phyloP scores from a whole-genome alignment of 1,140 invertebrate species.

The Lordiphosa clarofinis region DNA sequence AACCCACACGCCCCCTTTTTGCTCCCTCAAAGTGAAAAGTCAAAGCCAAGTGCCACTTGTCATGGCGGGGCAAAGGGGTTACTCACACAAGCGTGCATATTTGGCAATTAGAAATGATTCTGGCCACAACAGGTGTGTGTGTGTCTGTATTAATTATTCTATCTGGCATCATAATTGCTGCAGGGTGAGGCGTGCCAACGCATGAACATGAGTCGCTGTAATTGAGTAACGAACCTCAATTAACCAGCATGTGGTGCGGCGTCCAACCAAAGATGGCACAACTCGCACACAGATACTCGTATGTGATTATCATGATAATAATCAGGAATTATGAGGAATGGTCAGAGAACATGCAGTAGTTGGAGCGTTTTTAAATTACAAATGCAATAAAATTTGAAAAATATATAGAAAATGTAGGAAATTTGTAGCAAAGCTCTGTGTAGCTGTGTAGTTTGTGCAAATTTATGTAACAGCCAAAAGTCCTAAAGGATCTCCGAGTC shows the following conservation, averaged over 20 bases:
- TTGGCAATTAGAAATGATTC: constrained; percentile 8
- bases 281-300: no score
- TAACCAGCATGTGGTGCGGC: neutral
- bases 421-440: no score
- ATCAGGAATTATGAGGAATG: constrained; percentile 3
- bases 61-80: neutral
- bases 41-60: constrained; percentile 20
- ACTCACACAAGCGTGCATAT: constrained; percentile 15
- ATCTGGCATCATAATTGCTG: constrained; percentile 1
- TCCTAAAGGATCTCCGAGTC: no score
- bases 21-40: neutral
- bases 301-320: constrained; percentile 15
- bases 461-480: no score
- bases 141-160: constrained; percentile 4
- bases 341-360: neutral
- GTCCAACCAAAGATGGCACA: neutral
- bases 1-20: neutral
- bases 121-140: constrained; percentile 6
- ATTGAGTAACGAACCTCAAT: constrained; percentile 4
- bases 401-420: no score
- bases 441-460: no score
- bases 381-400: constrained; percentile 10
- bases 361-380: no score
- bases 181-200: constrained; percentile 3
- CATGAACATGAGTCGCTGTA: constrained; percentile 6